Base-by-base conservation (phyloP, 2,113 vertebrate genomes). In the Nicator chloris region DNA sequence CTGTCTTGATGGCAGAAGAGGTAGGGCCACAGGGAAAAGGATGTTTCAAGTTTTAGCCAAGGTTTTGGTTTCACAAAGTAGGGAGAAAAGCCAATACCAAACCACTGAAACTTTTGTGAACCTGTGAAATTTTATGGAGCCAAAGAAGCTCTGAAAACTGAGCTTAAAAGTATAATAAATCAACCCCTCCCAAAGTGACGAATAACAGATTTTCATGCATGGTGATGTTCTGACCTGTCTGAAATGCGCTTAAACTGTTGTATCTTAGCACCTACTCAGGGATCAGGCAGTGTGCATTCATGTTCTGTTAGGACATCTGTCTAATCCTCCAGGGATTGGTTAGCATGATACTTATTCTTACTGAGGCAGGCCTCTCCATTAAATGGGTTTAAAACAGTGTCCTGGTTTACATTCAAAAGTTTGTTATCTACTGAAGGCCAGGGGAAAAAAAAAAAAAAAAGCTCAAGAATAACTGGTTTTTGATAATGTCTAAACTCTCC, bases 261-360 rank as follows among this genome's bases (percentile, higher is more conserved):
- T 20, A 56, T 31, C n/a, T 47, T 44, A 49, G 70, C 66, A 79
- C 59, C 49, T 69, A 21, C 54, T 53, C 28, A 18, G 45, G 49
- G 63, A 88, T 86, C 70, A 73, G 63, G 66, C 57, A 53, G 22
- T 5, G 17, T 56, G 73, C 35, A 47, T 26, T 71, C 73, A n/a
- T 13, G 42, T 13, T 61, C 57, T 82, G 15, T 22, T 44, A 60
- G 40, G 88, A 87, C 65, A 90, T 49, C 82, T 91, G 85, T 54
- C 82, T 96, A 69, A 96, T 85, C 88, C 86, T 45, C 57, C 66
- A 69, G 85, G 37, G 68, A 76, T 16, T 90, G 63, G 93, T 97
- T 93, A 93, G 76, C 76, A 81, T 47, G 54, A 56, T 61, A 69
- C 54, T 94, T 91, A 68, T 22, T 86, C 80, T 70, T 73, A 33